These are phyloP conservation scores for Botia almorhae DNA, from an alignment of 2,797 vertebrate species.

Conservation along the genomic window DNA sequence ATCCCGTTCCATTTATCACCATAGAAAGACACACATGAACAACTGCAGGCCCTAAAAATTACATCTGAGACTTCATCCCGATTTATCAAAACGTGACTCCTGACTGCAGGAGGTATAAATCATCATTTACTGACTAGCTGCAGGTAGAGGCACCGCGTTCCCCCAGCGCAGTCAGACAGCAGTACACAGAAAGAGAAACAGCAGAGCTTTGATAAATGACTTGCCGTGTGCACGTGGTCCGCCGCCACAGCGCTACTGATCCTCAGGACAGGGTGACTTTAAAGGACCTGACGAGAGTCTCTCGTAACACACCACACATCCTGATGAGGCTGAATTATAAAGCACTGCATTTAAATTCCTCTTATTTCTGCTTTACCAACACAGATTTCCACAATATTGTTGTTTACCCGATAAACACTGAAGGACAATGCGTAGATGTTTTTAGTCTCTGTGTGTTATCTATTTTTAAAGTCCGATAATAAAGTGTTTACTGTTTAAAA, in stretches of 20 bases:
- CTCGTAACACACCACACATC: conserved; percentile 1
- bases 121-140: conserved; percentile 63
- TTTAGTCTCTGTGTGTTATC: no score
- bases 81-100: conserved; percentile 64
- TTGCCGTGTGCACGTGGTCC: not conserved
- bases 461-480: no score
- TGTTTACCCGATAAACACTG: no score
- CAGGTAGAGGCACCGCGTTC: conserved; percentile 49
- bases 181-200: conserved; percentile 38
- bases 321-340: conserved; percentile 23
- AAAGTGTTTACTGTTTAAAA: no score
- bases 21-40: conserved; percentile 57
- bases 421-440: no score
- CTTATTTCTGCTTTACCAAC: not conserved
- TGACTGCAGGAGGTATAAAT: conserved; percentile 60
- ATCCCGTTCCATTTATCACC: conserved; percentile 59
- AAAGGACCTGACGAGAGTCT: conserved; percentile 29
- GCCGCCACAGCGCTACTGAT: conserved; percentile 25
- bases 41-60: conserved; percentile 62
- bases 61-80: conserved; percentile 62
- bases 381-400: no score
- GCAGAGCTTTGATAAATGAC: conserved; percentile 49
- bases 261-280: conserved; percentile 48
- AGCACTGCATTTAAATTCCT: not conserved
- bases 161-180: conserved; percentile 30